Evolutionary conservation across 2,113 vertebrate species (phyloP).

Genomic region (Solea solea): DNA sequence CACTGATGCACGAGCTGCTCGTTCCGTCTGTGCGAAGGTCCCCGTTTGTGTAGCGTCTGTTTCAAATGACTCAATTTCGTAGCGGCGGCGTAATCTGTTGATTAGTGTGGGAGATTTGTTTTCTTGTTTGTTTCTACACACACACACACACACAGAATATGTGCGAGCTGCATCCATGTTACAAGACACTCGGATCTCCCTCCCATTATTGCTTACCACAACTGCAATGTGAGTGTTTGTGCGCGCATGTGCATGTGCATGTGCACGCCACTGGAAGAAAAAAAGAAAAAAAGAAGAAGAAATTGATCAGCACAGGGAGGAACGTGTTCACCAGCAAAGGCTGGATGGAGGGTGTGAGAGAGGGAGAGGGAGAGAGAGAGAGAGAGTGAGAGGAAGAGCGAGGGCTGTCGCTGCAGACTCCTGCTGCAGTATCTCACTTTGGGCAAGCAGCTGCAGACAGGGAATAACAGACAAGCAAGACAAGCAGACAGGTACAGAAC

Average conservation of each 20-base stretch:
- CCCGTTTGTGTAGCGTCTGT: constrained; percentile 7
- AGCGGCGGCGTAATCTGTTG: constrained; percentile 8
- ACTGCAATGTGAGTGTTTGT: constrained; percentile 53
- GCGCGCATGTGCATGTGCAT: constrained; percentile 22
- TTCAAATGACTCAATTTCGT: constrained; percentile 26
- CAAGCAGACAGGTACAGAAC: constrained; percentile 75
- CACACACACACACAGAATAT: neutral
- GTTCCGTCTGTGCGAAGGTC: neutral
- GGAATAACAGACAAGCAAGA: constrained; percentile 70
- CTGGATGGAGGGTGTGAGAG: constrained; percentile 73
- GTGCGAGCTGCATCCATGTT: constrained; percentile 23
- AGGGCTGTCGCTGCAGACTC: constrained; percentile 78
- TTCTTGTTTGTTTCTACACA: constrained; percentile 20
- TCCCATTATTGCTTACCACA: constrained; percentile 24
- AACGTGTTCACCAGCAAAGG: constrained; percentile 72
- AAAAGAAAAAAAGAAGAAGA: constrained; percentile 65
- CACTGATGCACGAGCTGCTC: neutral
- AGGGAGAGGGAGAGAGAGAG: constrained; percentile 42
- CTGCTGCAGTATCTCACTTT: constrained; percentile 79
- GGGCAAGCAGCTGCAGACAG: constrained; percentile 76
- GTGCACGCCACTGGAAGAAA: constrained; percentile 37
- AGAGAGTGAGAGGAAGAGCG: constrained; percentile 59
- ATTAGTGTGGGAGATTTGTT: neutral
- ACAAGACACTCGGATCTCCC: constrained; percentile 32
- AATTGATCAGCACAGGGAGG: constrained; percentile 78